Evolutionary conservation across 2,113 vertebrate genomes (phyloP).

Genomic region (Oostethus manadensis): DNA sequence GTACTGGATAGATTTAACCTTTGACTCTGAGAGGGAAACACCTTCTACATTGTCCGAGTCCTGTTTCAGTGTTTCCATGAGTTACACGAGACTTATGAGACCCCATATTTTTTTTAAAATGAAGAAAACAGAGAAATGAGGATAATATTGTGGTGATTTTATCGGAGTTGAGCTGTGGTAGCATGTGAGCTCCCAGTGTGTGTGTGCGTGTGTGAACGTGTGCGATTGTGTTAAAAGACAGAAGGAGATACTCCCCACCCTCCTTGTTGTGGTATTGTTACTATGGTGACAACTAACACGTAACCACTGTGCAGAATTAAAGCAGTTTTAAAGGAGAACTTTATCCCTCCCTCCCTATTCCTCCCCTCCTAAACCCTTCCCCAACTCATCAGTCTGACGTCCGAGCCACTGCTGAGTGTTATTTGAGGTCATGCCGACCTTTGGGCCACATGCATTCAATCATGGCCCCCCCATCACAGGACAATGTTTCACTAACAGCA

Average conservation of each 20-base stretch:
- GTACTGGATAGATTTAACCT: conserved; percentile 58
- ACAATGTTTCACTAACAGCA: conserved; percentile 48
- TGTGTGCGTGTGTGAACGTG: not conserved
- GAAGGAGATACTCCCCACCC: conserved; percentile 47
- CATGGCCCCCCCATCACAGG: conserved; percentile 34
- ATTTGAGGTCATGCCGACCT: conserved; percentile 57
- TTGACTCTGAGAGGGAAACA: conserved; percentile 58
- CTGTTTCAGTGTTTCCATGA: conserved; percentile 50
- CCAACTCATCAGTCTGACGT: conserved; percentile 25
- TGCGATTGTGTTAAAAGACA: conserved; percentile 14
- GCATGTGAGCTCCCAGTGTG: conserved; percentile 5
- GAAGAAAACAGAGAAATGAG: conserved; percentile 7
- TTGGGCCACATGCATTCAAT: conserved; percentile 54
- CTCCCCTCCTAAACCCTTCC: not conserved
- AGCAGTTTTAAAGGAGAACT: conserved; percentile 33
- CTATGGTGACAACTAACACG: conserved; percentile 46
- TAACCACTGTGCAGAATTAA: conserved; percentile 39
- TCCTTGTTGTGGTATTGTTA: conserved; percentile 53
- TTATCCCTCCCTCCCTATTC: conserved; percentile 7
- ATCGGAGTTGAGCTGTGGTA: conserved; percentile 11
- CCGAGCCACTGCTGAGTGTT: conserved; percentile 34
- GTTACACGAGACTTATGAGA: conserved; percentile 22
- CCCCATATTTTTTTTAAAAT: conserved; percentile 4
- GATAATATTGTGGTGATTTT: conserved; percentile 20
- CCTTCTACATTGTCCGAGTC: conserved; percentile 25